These are phyloP conservation scores for Halcyon senegalensis DNA, from an alignment of 2,113 vertebrate species.

Conservation along the genomic window DNA sequence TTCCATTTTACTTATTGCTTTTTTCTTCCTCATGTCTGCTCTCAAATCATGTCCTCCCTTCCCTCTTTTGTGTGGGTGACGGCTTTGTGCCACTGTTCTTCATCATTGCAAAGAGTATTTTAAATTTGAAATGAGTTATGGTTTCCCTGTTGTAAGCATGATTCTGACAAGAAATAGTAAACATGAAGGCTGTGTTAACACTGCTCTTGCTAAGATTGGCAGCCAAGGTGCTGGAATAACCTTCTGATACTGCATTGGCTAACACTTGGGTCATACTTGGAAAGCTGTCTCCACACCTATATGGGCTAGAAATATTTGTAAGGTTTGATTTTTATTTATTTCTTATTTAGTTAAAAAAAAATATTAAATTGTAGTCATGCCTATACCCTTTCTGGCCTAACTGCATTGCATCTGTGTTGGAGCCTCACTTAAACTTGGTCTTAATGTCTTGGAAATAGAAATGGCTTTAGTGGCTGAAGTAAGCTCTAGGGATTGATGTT, in stretches of 20 bases:
- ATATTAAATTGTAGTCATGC: background rate
- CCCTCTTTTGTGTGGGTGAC: background rate
- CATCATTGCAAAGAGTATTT: background rate
- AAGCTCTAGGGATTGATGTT: background rate
- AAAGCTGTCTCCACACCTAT: background rate
- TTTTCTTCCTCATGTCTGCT: background rate
- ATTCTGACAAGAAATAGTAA: conserved; percentile 50
- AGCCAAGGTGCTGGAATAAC: background rate
- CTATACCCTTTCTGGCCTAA: background rate
- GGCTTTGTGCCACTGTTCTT: background rate
- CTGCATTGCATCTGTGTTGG: background rate
- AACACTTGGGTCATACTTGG: conserved; percentile 1
- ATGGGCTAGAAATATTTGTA: background rate
- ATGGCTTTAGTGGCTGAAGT: background rate
- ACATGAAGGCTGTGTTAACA: background rate
- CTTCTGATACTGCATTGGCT: background rate
- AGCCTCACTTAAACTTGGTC: background rate
- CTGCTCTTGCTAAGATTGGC: background rate
- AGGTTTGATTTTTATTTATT: background rate
- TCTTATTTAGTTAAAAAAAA: background rate
- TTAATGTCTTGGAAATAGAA: background rate
- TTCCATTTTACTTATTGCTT: background rate
- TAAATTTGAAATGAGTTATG: conserved; percentile 13
- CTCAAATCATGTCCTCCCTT: background rate
- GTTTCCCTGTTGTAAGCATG: background rate